These are phyloP conservation scores for Dipodomys ordii DNA, from an alignment of 2,113 vertebrate genomes.

Conservation along the genomic window DNA sequence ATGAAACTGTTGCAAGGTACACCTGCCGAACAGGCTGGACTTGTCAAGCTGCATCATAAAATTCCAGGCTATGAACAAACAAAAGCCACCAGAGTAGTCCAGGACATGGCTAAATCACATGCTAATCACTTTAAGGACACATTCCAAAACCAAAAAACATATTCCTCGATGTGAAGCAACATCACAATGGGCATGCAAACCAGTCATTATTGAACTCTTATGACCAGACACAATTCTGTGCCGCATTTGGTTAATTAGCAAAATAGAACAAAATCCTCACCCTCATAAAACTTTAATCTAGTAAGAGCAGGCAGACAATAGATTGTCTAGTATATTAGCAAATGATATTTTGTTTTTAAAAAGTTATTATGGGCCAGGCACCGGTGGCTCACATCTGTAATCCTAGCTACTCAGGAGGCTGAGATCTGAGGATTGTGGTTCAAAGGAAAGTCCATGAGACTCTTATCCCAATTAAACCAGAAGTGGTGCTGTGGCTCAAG, in stretches of 20 bases:
- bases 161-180: neutral
- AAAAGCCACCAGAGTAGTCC: neutral
- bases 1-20: no score
- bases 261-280: neutral
- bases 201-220: neutral
- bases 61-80: constrained; percentile 9
- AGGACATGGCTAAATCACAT: neutral
- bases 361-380: neutral
- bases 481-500: no score
- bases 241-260: neutral
- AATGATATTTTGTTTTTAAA: neutral
- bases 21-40: neutral
- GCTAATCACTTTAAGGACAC: neutral
- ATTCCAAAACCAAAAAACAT: neutral
- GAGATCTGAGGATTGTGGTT: no score
- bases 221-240: neutral
- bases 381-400: no score
- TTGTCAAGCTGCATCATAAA: constrained; percentile 13
- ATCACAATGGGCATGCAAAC: neutral
- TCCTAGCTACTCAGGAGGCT: neutral
- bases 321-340: neutral
- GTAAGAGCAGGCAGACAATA: neutral
- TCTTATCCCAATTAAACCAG: no score
- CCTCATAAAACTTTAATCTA: neutral
- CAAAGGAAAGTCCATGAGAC: no score